These are phyloP conservation scores for Theretra japonica DNA, from an alignment of 2,888 invertebrate species.

Conservation along the genomic window DNA sequence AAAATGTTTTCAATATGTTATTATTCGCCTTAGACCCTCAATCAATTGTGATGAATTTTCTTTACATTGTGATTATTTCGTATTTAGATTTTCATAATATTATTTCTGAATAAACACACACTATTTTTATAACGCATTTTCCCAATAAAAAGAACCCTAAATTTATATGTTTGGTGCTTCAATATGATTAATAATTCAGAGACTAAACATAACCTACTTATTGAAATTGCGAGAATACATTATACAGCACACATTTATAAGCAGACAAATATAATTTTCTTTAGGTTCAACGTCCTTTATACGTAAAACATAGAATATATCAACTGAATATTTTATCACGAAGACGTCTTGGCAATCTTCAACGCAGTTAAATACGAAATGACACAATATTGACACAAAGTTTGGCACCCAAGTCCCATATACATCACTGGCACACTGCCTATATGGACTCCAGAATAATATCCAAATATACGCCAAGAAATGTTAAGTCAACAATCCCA, in stretches of 20 bases:
- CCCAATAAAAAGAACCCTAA: too few relatives aligned
- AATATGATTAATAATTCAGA: neutral
- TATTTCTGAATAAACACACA: too few relatives aligned
- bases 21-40: too few relatives aligned
- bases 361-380: neutral
- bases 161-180: neutral
- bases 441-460: constrained; percentile 3
- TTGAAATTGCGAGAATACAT: neutral
- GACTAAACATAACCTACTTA: neutral
- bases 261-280: neutral
- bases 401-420: neutral
- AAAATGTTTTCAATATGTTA: too few relatives aligned
- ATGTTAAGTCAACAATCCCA: neutral
- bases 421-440: constrained; percentile 1
- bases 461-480: constrained; percentile 11
- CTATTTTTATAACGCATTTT: too few relatives aligned
- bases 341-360: constrained; percentile 16
- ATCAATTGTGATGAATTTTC: too few relatives aligned
- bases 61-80: too few relatives aligned
- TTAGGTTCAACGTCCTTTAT: neutral
- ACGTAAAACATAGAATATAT: neutral
- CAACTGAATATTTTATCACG: neutral
- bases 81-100: too few relatives aligned
- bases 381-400: constrained; percentile 12
- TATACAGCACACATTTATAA: neutral